Evolutionary conservation across 2,888 invertebrate species (phyloP), one percentile per base, ranked within the genome.

Genomic region (Zygaena filipendulae): DNA sequence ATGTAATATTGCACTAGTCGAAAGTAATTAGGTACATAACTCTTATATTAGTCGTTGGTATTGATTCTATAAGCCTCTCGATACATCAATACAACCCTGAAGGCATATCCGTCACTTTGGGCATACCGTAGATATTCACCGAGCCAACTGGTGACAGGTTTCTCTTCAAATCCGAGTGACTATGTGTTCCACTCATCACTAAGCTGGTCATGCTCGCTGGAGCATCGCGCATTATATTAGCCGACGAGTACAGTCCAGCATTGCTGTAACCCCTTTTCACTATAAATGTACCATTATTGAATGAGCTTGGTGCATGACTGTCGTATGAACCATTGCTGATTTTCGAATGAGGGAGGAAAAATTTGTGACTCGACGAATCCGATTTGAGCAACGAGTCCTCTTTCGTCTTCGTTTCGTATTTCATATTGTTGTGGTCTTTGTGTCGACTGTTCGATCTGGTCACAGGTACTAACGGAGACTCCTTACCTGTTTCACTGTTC

Each of bases 71-170:
- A 41, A 45, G 35, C 39, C 29, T 32, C 25, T 29, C 38, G 37
- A 35, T 33, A 35, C 49, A 46, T 64, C 50, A 89, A 68, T 89
- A 89, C 37, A 89, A 66, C 30, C 89, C 89, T 23, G 88, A 89
- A 39, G 88, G 87, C 64, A 87, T 83, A 54, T 89, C 88, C 3
- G 88, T 87, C 6, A 89, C 80, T 72, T 88, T 88, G 29, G 84
- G 81, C 18, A 71, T 57, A 13, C 85, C 82, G 33, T 63, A 69
- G 38, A 46, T 60, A 36, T 55, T 66, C 3, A 66, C 62, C 21
- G 64, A 59, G 9, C 69, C 70, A 33, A 66, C 59, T 1, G 72
- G 71, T 0, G 77, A 74, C 4, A 79, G 39, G 3, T 68, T 70
- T 39, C 74, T 62, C 39, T 80, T 75, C 29, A 75, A 50, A 45